Percentiles rank a stretch among this genome's conserved stretches.
These are phyloP conservation scores for Leptinotarsa rubiginosa DNA, from an alignment of 2,888 invertebrate genomes.

Conservation along the genomic window DNA sequence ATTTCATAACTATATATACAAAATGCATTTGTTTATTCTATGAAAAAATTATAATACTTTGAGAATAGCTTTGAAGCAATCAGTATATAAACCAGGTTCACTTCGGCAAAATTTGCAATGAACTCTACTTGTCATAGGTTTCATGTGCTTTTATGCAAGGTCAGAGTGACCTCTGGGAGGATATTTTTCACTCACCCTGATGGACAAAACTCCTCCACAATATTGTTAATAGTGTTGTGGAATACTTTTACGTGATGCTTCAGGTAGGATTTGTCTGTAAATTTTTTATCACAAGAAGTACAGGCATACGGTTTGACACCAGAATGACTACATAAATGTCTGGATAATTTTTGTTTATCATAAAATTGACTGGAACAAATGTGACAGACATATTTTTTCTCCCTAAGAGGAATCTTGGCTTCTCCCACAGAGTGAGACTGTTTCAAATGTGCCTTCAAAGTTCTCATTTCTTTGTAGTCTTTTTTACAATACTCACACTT, in stretches of 20 bases:
- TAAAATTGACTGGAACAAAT: slow-evolving; percentile 62
- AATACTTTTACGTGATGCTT: slow-evolving; percentile 52
- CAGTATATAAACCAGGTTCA: too few relatives aligned
- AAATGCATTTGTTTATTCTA: too few relatives aligned
- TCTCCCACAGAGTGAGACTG: slow-evolving; percentile 65
- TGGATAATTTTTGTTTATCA: slow-evolving; percentile 55
- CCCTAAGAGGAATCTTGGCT: slow-evolving; percentile 55
- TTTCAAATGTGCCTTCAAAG: slow-evolving; percentile 67
- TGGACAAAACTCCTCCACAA: not conserved
- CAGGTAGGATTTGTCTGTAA: slow-evolving; percentile 57
- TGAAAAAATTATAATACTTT: too few relatives aligned
- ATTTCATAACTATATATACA: too few relatives aligned
- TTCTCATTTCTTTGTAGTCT: slow-evolving; percentile 60
- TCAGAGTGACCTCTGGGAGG: too few relatives aligned
- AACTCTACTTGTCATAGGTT: too few relatives aligned
- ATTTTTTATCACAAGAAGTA: slow-evolving; percentile 53
- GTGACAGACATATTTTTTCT: slow-evolving; percentile 60
- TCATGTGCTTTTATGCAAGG: too few relatives aligned
- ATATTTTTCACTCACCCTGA: too few relatives aligned
- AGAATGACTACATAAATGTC: slow-evolving; percentile 56
- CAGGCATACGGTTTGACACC: slow-evolving; percentile 56
- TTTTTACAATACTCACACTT: slow-evolving; percentile 68
- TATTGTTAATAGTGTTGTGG: slow-evolving; percentile 31
- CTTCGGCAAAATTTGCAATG: too few relatives aligned
- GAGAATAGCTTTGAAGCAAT: too few relatives aligned